Evolutionary conservation across 2,113 vertebrate species (phyloP), one percentile per base, ranked within the genome.

Genomic region (Platanista minor): DNA sequence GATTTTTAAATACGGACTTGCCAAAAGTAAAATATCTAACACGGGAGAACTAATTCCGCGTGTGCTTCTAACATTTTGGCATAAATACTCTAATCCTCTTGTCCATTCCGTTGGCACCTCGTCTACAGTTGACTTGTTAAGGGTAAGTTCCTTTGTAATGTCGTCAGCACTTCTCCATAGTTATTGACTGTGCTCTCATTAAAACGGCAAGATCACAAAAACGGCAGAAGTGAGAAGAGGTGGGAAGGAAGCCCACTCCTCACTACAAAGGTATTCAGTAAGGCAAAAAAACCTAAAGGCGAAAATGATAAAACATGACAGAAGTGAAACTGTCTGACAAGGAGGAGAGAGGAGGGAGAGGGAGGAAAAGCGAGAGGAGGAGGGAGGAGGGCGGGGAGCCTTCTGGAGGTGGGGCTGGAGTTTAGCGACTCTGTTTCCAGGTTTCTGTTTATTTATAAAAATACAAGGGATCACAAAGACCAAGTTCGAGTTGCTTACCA

Each of bases 311-410:
- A 91, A 36, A 8, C 25, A 49, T 31, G 92, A 95, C 97, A 98
- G 98, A 98, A 98, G 98, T 98, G 97, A 98, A 98, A 98, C 98
- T 95, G 46, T 41, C 91, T 69, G 72, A 92, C 14, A 7, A 41
- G 66, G 29, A 94, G 77, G 75, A 93, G 52, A 94, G 62, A 52
- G 80, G 3, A 39, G 21, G 8, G 14, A 7, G 21, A 33, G 29
- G 17, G 12, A 31, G 39, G 18, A 59, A 4, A 2, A 8, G 31
- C 6, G 3, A 25, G 13, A 61, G 52, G 11, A 20, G 49, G 39
- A 4, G 20, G 18, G 6, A 21, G 31, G 33, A 17, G 0, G 7
- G 3, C 10, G 12, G 7, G 82, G 39, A n/a, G 39, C 1, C 15
- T 67, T 91, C 77, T 36, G 43, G 80, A 92, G 36, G 59, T 6